These are phyloP conservation scores for Cheilosia pagana DNA, from an alignment of 2,888 invertebrate species.

Conservation along the genomic window DNA sequence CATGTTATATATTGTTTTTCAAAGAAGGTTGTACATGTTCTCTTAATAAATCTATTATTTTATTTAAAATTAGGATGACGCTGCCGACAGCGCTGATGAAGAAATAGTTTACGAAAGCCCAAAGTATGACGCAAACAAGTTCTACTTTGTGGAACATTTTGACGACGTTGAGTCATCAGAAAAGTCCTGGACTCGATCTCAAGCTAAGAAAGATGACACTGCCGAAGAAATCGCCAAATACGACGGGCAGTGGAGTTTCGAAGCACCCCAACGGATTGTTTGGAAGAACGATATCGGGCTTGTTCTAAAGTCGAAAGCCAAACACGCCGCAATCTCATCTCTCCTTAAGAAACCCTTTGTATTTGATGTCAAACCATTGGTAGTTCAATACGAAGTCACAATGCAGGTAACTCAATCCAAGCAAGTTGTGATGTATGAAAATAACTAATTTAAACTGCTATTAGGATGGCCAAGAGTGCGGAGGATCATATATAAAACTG, in stretches of 20 bases:
- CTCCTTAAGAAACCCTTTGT: conserved; percentile 90
- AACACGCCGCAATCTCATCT: conserved; percentile 96
- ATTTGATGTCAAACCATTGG: conserved; percentile 91
- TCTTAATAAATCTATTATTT: neutral
- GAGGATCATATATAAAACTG: conserved; percentile 98
- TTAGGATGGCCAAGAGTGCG: conserved; percentile 99
- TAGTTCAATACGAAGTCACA: conserved; percentile 97
- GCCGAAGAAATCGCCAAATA: conserved; percentile 97
- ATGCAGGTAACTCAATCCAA: conserved; percentile 85
- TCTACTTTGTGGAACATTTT: conserved; percentile 94
- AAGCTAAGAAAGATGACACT: conserved; percentile 94
- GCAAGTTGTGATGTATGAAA: neutral
- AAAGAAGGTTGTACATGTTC: no score
- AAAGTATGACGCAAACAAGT: conserved; percentile 85
- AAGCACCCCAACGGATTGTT: conserved; percentile 90
- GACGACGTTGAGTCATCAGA: conserved; percentile 90
- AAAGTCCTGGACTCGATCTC: conserved; percentile 93
- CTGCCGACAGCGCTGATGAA: conserved; percentile 69
- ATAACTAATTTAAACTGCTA: conserved; percentile 31
- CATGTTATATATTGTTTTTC: no score
- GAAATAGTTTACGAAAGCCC: conserved; percentile 88
- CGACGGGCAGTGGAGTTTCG: conserved; percentile 92
- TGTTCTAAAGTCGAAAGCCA: conserved; percentile 96
- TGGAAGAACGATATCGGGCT: conserved; percentile 94
- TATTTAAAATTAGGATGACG: conserved; percentile 20